phyloP scores from a whole-genome alignment of 92 coral and sea anemone species.

The Epizoanthus ramosus region DNA sequence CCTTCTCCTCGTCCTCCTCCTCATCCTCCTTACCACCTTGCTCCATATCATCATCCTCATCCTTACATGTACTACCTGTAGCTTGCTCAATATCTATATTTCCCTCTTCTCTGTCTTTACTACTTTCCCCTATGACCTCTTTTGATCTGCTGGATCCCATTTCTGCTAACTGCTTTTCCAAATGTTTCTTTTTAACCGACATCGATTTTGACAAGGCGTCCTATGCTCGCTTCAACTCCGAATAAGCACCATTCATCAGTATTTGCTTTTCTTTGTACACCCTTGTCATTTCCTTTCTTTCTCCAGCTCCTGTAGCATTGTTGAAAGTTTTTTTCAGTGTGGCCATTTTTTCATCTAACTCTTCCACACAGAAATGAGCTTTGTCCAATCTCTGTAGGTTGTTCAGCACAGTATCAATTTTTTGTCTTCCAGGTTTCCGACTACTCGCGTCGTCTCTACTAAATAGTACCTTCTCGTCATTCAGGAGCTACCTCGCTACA shows the following conservation, averaged over 20 bases:
- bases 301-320: conserved; percentile 18
- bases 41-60: too few relatives aligned
- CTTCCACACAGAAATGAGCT: conserved; percentile 50
- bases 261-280: conserved; percentile 36
- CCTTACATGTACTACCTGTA: too few relatives aligned
- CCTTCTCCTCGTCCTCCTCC: too few relatives aligned
- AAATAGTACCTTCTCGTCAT: conserved; percentile 45
- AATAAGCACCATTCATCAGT: conserved; percentile 57
- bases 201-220: conserved; percentile 59
- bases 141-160: too few relatives aligned
- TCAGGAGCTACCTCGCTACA: conserved; percentile 25
- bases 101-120: too few relatives aligned
- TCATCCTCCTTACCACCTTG: too few relatives aligned
- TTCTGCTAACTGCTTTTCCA: too few relatives aligned
- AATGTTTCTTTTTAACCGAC: conserved; percentile 19
- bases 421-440: conserved; percentile 44
- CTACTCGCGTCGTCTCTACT: conserved; percentile 6
- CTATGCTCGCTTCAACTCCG: conserved; percentile 65
- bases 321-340: conserved; percentile 28
- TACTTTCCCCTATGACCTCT: too few relatives aligned
- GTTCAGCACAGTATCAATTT: conserved; percentile 50
- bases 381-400: conserved; percentile 52
- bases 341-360: conserved; percentile 32
- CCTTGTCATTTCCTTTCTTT: conserved; percentile 19
- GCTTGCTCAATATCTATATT: too few relatives aligned